Conservation (phyloP, 2,888 invertebrate species). For the Epistrophe eligans region DNA sequence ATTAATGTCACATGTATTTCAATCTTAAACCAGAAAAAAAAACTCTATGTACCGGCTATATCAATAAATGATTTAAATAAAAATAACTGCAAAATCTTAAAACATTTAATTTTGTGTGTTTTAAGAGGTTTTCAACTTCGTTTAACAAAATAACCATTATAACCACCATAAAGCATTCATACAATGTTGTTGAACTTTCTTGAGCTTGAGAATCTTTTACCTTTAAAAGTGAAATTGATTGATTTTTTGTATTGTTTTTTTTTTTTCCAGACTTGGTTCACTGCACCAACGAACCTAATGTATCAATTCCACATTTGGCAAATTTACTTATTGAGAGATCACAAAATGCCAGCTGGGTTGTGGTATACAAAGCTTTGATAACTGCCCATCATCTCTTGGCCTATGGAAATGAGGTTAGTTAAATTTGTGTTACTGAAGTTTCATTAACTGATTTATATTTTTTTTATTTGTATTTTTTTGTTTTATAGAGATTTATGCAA, state of each 20-base stretch:
- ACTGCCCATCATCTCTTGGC: conserved; percentile 99
- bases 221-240: conserved; percentile 29
- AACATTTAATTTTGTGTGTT: not conserved
- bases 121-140: not conserved
- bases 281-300: conserved; percentile 99
- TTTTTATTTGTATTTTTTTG: not conserved
- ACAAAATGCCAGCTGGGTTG: conserved; percentile 99
- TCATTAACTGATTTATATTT: not conserved
- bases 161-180: not conserved
- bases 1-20: conserved; percentile 14
- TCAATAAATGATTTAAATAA: not conserved
- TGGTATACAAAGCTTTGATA: conserved; percentile 98
- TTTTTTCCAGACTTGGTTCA: conserved; percentile 97
- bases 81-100: not conserved
- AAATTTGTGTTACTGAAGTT: conserved; percentile 7
- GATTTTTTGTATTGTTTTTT: conserved; percentile 77
- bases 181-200: not conserved
- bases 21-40: conserved; percentile 16
- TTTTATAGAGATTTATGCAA: conserved; percentile 98
- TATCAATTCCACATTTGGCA: conserved; percentile 99
- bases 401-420: conserved; percentile 98
- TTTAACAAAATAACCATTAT: not conserved
- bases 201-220: not conserved
- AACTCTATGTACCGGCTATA: conserved; percentile 23
- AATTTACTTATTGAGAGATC: conserved; percentile 99